Percentiles rank a stretch among this genome's conserved stretches.
These are phyloP conservation scores for Macrotus californicus DNA, from an alignment of 2,113 vertebrate genomes.

Conservation along the genomic window DNA sequence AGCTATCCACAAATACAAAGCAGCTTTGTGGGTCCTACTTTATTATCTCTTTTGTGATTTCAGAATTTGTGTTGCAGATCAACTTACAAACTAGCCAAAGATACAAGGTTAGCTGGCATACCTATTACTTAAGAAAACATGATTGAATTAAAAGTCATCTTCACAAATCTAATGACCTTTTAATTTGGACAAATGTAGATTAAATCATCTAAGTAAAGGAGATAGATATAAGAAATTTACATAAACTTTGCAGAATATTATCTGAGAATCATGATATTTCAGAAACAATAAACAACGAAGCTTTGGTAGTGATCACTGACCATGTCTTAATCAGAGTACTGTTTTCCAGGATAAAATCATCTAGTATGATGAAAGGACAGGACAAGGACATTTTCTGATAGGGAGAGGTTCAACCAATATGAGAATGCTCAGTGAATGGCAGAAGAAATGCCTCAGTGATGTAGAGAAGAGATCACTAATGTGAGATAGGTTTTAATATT, in stretches of 20 bases:
- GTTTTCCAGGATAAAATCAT: not conserved
- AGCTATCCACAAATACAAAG: conserved; percentile 39
- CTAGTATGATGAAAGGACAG: not conserved
- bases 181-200: conserved; percentile 24
- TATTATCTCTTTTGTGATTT: conserved; percentile 52
- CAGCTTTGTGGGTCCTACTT: conserved; percentile 3
- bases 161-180: conserved; percentile 38
- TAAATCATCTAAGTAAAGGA: conserved; percentile 8
- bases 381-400: not conserved
- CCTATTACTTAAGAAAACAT: conserved; percentile 33
- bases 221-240: not conserved
- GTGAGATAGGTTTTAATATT: not conserved
- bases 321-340: not conserved
- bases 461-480: not conserved
- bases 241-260: not conserved
- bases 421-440: not conserved
- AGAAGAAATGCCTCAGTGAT: not conserved
- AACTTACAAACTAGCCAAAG: conserved; percentile 39
- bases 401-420: not conserved
- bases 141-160: conserved; percentile 23
- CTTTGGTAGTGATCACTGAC: not conserved
- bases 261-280: not conserved
- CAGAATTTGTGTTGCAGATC: conserved; percentile 29
- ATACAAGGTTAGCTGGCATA: conserved; percentile 24
- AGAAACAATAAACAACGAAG: conserved; percentile 6